Conservation (phyloP, 2,888 invertebrate species). For the Oscheius onirici region DNA sequence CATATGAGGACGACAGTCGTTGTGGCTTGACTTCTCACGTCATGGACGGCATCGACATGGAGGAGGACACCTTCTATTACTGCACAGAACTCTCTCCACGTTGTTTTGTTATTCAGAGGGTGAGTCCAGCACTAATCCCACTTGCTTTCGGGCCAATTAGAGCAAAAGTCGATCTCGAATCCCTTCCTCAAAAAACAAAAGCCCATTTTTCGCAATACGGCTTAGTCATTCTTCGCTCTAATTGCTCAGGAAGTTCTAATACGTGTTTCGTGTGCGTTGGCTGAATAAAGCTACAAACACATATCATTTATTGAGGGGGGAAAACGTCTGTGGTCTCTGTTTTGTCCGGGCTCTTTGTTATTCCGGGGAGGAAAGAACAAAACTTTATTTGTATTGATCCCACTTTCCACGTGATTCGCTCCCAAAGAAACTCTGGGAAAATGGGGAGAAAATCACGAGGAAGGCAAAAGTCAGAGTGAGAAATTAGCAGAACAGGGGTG, state of each 20-base stretch:
- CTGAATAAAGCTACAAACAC: too few relatives aligned
- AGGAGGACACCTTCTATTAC: conserved; percentile 74
- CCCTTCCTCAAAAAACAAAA: not conserved
- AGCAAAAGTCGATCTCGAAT: too few relatives aligned
- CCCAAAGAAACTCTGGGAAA: not conserved
- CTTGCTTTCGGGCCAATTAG: not conserved
- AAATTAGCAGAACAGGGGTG: not conserved
- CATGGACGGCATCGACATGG: conserved; percentile 53
- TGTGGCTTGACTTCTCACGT: not conserved
- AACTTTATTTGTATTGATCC: too few relatives aligned
- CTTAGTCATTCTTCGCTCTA: not conserved
- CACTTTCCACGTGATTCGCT: not conserved
- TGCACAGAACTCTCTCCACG: conserved; percentile 78
- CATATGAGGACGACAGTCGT: conserved; percentile 16
- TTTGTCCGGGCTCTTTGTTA: too few relatives aligned
- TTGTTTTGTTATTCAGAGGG: conserved; percentile 80
- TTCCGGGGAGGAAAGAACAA: too few relatives aligned
- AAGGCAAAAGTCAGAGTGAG: not conserved
- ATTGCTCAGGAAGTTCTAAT: not conserved
- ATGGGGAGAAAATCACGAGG: not conserved
- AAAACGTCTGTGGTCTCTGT: too few relatives aligned
- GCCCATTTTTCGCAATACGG: not conserved
- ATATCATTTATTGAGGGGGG: too few relatives aligned
- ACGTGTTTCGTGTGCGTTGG: not conserved
- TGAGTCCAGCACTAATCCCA: conserved; percentile 65